Base-by-base conservation (phyloP, 2,797 vertebrate species). In the Huso huso region DNA sequence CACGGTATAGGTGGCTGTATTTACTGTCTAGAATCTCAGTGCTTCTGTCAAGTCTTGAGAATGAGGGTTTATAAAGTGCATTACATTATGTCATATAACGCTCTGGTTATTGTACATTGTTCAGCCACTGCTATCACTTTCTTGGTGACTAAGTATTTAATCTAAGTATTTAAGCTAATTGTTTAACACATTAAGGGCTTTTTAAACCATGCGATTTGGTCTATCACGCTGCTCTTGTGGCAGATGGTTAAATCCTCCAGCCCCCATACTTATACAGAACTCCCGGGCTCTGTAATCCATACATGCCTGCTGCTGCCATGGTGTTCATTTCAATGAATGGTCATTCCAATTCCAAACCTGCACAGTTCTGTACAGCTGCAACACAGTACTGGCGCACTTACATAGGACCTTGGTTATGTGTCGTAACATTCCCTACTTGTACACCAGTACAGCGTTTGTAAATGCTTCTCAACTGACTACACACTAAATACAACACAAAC, bases 61-160 rank as follows among this genome's bases (percentile, higher is more conserved):
- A 5, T 37, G 37, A 37, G 37, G 37, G 37, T 37, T 37, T 37
- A 37, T 37, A 37, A 37, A 37, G 37, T 4, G 37, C 37, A 77
- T 79, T 58, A n/a, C 55, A n/a, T 58, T 58, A n/a, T 58, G 15
- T 11, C 12, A n/a, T 10, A 58, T 58, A 5, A 37, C 37, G 37
- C 55, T 6, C 12, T n/a, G 55, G 7, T 7, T 58, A n/a, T n/a
- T 13, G 11, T 58, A 78, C 70, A 62, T 63, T 74, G 81, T 84
- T 84, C 83, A 84, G 83, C 84, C 76, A 86, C 74, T 66, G 70
- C 8, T 67, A 64, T 18, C 55, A 64, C 62, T 65, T 69, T 51
- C 57, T 51, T 15, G 15, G 13, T 48, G 10, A 37, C 15, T 55
- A 51, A 68, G 51, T 59, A 7, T 53, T 64, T 62, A 65, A 65